These are phyloP conservation scores for Parus major DNA, from an alignment of 2,113 vertebrate species.

Conservation along the genomic window DNA sequence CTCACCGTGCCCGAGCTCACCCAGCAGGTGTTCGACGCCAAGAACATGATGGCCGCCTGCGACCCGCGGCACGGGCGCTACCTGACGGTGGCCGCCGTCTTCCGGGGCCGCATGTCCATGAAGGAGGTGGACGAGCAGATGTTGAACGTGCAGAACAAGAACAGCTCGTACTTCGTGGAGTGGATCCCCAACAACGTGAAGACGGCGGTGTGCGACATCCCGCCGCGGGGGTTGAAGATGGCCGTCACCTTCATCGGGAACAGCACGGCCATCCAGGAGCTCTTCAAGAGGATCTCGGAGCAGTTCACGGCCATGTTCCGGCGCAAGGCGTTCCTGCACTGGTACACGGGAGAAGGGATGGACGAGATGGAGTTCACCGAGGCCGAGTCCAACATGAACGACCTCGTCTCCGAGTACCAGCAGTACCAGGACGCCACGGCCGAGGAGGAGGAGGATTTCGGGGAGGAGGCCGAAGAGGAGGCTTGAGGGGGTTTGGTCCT, in stretches of 20 bases:
- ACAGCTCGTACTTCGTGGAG: constrained; percentile 96
- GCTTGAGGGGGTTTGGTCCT: background rate
- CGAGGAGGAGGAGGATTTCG: background rate
- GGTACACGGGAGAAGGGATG: constrained; percentile 91
- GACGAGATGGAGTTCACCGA: constrained; percentile 93
- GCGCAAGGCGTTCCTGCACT: constrained; percentile 90
- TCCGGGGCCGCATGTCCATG: constrained; percentile 86
- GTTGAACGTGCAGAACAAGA: constrained; percentile 92
- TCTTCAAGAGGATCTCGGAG: constrained; percentile 84
- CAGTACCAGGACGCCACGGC: background rate
- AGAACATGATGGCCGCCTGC: constrained; percentile 88
- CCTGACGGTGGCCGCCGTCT: constrained; percentile 81
- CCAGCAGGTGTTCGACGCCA: constrained; percentile 86
- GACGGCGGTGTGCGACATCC: constrained; percentile 94
- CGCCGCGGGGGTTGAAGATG: constrained; percentile 92
- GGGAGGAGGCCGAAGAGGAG: background rate
- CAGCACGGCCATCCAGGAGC: constrained; percentile 68
- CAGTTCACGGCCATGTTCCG: constrained; percentile 97
- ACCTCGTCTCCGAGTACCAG: constrained; percentile 85
- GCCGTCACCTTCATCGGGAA: constrained; percentile 58
- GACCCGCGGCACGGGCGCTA: constrained; percentile 84
- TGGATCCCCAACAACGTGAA: constrained; percentile 99
- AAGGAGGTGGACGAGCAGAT: constrained; percentile 89
- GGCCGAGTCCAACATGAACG: constrained; percentile 93
- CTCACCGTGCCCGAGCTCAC: constrained; percentile 85